phyloP scores from a whole-genome alignment of 2,113 vertebrate species.

The human region DNA sequence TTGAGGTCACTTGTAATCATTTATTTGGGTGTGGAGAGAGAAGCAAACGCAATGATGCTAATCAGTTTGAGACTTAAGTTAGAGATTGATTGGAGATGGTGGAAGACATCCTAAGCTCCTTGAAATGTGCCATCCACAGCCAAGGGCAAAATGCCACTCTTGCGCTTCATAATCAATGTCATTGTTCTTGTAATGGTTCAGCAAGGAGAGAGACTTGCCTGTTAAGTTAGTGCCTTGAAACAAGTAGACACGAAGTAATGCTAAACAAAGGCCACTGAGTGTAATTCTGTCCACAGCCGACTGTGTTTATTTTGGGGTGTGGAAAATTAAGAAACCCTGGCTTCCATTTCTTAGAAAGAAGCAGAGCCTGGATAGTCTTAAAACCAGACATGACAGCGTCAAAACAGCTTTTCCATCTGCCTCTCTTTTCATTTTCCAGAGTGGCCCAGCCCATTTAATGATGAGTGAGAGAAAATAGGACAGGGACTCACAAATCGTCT shows the following conservation, averaged over 20 bases:
- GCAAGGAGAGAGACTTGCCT: not conserved
- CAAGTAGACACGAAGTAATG: not conserved
- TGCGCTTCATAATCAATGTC: not conserved
- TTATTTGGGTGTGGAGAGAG: not conserved
- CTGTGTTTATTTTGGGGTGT: not conserved
- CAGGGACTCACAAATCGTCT: fast-evolving
- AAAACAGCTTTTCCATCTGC: not conserved
- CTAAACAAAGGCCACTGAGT: not conserved
- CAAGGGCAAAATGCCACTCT: not conserved
- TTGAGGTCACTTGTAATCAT: not conserved
- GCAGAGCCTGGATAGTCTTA: not conserved
- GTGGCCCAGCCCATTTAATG: too few relatives aligned
- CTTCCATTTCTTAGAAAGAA: not conserved
- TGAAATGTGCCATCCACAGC: not conserved
- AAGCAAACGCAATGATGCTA: not conserved
- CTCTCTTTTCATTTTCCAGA: not conserved
- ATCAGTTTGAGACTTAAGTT: not conserved
- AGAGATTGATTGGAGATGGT: not conserved
- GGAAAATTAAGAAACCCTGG: not conserved
- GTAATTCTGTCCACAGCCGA: not conserved
- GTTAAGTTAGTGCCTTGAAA: not conserved
- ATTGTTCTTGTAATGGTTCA: not conserved
- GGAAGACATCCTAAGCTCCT: not conserved
- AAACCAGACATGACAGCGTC: not conserved
- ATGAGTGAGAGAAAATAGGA: not conserved